Percentiles rank a stretch among this genome's conserved stretches.
Conservation (phyloP, 2,113 vertebrate genomes). For the Regulus satrapa region DNA sequence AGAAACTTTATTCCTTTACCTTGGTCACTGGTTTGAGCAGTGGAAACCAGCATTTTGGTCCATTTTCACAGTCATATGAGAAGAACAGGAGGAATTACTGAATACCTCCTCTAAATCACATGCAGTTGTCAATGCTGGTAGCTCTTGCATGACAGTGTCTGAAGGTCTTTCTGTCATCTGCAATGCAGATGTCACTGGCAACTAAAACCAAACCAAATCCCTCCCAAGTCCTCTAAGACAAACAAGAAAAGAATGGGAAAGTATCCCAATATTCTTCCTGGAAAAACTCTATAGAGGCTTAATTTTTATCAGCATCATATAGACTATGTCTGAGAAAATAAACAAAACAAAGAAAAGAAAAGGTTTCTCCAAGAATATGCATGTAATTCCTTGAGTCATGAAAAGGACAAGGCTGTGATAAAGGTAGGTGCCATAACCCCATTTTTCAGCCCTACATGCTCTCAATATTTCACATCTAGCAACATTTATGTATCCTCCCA, state of each 20-base stretch:
- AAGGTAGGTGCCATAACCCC: background rate
- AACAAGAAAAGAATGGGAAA: background rate
- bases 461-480: background rate
- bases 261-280: background rate
- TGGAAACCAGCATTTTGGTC: background rate
- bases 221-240: accelerated
- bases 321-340: background rate
- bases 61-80: background rate
- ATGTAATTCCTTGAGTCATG: background rate
- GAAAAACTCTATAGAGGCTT: background rate
- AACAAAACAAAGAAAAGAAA: background rate
- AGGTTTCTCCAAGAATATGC: background rate
- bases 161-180: background rate
- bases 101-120: background rate
- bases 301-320: background rate
- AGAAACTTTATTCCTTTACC: background rate
- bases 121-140: background rate
- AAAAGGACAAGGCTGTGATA: background rate
- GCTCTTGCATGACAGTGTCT: background rate
- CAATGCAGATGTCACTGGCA: background rate
- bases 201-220: background rate
- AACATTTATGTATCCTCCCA: background rate
- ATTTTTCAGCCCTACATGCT: background rate
- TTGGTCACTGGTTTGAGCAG: background rate
- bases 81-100: background rate